A percentile compares a stretch with the other conserved stretches of the same genome.
These are phyloP conservation scores for Melangyna quadrimaculata DNA, from an alignment of 2,888 invertebrate species.

Conservation along the genomic window DNA sequence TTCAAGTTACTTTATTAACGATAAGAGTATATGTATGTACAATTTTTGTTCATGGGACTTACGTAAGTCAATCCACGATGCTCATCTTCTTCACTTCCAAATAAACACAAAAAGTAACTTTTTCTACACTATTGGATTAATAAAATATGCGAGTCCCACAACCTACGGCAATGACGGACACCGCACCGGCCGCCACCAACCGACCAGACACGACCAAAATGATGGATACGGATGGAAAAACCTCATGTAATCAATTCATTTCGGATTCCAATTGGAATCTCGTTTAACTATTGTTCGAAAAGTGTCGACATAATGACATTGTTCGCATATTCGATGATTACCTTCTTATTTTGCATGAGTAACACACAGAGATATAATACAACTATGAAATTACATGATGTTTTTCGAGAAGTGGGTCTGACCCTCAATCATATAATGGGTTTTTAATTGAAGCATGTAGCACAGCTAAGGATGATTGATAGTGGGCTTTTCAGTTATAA, in stretches of 20 bases:
- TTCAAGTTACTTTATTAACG: slow-evolving; percentile 30
- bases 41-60: slow-evolving; percentile 20
- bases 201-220: not conserved
- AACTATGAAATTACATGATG: slow-evolving; percentile 50
- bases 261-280: slow-evolving; percentile 59
- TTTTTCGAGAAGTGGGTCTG: slow-evolving; percentile 15
- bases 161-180: not conserved
- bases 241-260: slow-evolving; percentile 56
- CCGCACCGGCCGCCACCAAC: not conserved
- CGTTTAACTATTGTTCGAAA: slow-evolving; percentile 54
- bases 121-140: not conserved
- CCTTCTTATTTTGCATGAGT: slow-evolving; percentile 29
- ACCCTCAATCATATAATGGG: slow-evolving; percentile 45
- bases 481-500: slow-evolving; percentile 5
- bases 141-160: slow-evolving; percentile 27
- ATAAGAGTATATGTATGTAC: slow-evolving; percentile 12
- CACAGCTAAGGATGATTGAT: slow-evolving; percentile 55
- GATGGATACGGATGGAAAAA: not conserved
- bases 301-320: slow-evolving; percentile 70
- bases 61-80: slow-evolving; percentile 33
- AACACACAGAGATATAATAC: slow-evolving; percentile 3
- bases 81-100: slow-evolving; percentile 18
- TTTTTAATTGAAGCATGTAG: slow-evolving; percentile 28
- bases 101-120: slow-evolving; percentile 20
- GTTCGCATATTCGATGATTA: slow-evolving; percentile 58